A percentile compares a stretch with the other conserved stretches of the same genome.
phyloP scores from a whole-genome alignment of 2,113 vertebrate species.

The Holacanthus passer region DNA sequence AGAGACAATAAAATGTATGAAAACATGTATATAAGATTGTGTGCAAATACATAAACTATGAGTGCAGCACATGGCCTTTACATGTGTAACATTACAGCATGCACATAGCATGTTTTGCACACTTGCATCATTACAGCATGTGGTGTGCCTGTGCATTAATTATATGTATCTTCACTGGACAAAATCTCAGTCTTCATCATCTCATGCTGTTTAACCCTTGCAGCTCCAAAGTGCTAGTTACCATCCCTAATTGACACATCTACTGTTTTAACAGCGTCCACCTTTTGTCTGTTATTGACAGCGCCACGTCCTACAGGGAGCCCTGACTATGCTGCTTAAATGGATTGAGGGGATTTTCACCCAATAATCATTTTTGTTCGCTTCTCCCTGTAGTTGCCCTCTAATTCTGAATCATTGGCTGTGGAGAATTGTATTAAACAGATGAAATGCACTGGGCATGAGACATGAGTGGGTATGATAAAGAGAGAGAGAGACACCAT shows the following conservation, averaged over 20 bases:
- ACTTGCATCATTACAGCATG: not conserved
- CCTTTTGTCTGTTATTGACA: constrained; percentile 58
- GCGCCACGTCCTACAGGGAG: constrained; percentile 36
- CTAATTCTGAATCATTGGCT: constrained; percentile 70
- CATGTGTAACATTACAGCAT: not conserved
- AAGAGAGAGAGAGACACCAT: constrained; percentile 27
- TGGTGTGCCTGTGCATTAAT: not conserved
- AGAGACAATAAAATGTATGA: not conserved
- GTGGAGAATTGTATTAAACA: constrained; percentile 70
- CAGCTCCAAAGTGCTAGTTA: constrained; percentile 24
- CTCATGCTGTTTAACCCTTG: constrained; percentile 9
- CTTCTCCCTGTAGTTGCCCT: constrained; percentile 59
- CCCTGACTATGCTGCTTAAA: constrained; percentile 42
- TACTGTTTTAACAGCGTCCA: constrained; percentile 35
- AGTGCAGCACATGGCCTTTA: not conserved
- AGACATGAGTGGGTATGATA: constrained; percentile 62
- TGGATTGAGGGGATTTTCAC: constrained; percentile 64
- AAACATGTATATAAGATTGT: not conserved
- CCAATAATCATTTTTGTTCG: constrained; percentile 64
- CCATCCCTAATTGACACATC: constrained; percentile 34
- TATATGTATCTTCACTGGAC: not conserved
- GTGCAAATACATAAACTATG: not conserved
- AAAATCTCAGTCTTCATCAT: not conserved
- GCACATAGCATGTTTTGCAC: not conserved
- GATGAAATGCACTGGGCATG: constrained; percentile 60